Conservation (phyloP, 2,113 vertebrate genomes). For the Mesocricetus auratus region DNA sequence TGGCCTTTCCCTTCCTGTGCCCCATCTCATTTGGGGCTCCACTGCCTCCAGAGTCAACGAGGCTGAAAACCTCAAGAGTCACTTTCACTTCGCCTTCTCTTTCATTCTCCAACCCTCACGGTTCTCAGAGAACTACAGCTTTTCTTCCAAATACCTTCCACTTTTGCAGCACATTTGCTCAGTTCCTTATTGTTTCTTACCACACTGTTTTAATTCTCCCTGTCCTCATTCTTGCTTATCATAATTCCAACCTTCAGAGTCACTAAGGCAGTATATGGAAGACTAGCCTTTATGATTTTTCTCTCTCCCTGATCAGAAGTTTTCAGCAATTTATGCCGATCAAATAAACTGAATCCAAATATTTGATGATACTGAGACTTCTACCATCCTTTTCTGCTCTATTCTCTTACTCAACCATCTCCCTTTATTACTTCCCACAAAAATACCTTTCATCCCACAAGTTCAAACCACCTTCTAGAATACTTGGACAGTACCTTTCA, state of each 20-base stretch:
- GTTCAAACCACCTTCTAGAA: neutral
- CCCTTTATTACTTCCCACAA: neutral
- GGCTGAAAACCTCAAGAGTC: conserved; percentile 77
- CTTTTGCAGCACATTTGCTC: neutral
- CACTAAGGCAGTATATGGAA: neutral
- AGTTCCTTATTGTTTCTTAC: conserved; percentile 1
- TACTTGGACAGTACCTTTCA: neutral
- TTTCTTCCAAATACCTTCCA: conserved; percentile 34
- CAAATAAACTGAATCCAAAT: neutral
- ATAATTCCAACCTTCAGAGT: neutral
- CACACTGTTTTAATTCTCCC: conserved; percentile 7
- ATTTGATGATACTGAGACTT: neutral
- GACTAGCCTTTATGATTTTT: neutral
- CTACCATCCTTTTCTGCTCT: neutral
- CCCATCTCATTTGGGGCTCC: conserved; percentile 65
- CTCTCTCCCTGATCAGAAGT: neutral
- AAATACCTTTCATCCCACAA: neutral
- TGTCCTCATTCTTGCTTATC: neutral
- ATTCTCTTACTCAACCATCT: neutral
- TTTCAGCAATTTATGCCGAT: neutral
- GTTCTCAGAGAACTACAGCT: neutral
- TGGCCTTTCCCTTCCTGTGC: conserved; percentile 66
- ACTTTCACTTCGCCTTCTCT: conserved; percentile 76
- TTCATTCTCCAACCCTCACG: conserved; percentile 13
- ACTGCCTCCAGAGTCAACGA: conserved; percentile 63